Percentiles rank a stretch among this genome's conserved stretches.
phyloP scores from a whole-genome alignment of 2,797 vertebrate genomes.

The Xerus rutilus region DNA sequence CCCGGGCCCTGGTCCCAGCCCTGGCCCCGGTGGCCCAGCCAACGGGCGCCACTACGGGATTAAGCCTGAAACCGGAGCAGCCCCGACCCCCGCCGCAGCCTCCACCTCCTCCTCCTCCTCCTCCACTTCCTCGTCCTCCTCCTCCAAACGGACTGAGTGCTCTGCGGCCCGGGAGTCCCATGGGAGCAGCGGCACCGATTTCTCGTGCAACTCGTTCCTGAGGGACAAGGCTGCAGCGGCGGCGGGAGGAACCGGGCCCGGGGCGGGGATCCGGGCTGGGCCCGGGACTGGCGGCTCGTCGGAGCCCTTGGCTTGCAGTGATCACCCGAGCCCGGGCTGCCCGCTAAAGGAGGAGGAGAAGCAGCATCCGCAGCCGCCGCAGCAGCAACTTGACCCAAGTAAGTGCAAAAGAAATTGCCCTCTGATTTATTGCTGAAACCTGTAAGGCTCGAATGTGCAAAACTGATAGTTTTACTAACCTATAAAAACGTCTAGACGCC shows the following conservation, averaged over 20 bases:
- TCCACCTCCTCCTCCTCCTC: conserved; percentile 84
- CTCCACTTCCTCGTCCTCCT: conserved; percentile 90
- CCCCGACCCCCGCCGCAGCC: conserved; percentile 86
- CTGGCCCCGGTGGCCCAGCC: conserved; percentile 92
- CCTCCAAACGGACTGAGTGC: conserved; percentile 91
- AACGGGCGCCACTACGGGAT: conserved; percentile 93
- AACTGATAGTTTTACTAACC: conserved; percentile 99
- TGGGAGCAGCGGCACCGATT: conserved; percentile 90
- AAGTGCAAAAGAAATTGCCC: conserved; percentile 95
- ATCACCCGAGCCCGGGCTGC: conserved; percentile 92
- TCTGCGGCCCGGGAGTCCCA: conserved; percentile 90
- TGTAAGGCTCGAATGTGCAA: conserved; percentile 97
- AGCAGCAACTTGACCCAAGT: conserved; percentile 99
- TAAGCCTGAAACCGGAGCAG: conserved; percentile 92
- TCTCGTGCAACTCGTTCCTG: conserved; percentile 90
- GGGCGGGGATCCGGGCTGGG: conserved; percentile 50
- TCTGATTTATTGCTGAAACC: conserved; percentile 98
- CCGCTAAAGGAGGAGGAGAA: conserved; percentile 97
- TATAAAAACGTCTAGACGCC: conserved; percentile 99
- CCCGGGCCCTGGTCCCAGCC: conserved; percentile 86
- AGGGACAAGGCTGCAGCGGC: conserved; percentile 87
- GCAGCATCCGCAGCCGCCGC: conserved; percentile 92
- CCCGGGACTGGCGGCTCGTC: conserved; percentile 85
- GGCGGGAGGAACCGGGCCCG: conserved; percentile 81
- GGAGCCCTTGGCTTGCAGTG: conserved; percentile 91